Conservation (phyloP, 2,797 vertebrate genomes). For the Tarsius wallacei region DNA sequence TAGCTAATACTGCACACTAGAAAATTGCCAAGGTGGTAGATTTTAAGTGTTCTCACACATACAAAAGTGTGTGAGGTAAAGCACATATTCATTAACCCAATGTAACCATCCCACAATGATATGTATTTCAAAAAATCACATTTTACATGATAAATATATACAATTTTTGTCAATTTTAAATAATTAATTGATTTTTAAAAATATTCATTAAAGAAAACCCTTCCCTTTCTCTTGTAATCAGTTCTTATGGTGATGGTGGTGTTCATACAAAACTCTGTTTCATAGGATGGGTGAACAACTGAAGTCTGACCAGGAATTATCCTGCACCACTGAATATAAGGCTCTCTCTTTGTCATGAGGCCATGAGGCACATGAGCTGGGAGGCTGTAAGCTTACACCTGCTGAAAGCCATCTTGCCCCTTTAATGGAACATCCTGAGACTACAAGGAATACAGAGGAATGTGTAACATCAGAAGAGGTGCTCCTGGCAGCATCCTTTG, state of each 20-base stretch:
- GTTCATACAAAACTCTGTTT: neutral
- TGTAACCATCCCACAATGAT: too few relatives aligned
- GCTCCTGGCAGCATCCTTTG: neutral
- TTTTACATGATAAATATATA: neutral
- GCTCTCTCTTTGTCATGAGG: neutral
- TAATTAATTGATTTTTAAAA: neutral
- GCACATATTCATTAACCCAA: neutral
- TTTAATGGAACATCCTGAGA: neutral
- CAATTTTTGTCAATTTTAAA: neutral
- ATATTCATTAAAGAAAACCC: neutral
- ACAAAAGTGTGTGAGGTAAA: neutral
- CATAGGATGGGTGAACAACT: neutral
- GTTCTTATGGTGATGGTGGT: rapidly evolving
- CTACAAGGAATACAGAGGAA: neutral
- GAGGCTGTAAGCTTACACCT: too few relatives aligned
- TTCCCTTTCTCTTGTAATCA: neutral
- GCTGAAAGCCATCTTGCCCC: neutral
- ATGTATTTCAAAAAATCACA: neutral
- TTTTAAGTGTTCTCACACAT: neutral
- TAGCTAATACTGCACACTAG: neutral
- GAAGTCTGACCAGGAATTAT: neutral
- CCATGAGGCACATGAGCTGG: neutral
- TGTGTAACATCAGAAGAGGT: neutral
- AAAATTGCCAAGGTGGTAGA: neutral
- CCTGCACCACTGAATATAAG: neutral